Conservation (phyloP, 2,888 invertebrate species). For the Phortica okadai region DNA sequence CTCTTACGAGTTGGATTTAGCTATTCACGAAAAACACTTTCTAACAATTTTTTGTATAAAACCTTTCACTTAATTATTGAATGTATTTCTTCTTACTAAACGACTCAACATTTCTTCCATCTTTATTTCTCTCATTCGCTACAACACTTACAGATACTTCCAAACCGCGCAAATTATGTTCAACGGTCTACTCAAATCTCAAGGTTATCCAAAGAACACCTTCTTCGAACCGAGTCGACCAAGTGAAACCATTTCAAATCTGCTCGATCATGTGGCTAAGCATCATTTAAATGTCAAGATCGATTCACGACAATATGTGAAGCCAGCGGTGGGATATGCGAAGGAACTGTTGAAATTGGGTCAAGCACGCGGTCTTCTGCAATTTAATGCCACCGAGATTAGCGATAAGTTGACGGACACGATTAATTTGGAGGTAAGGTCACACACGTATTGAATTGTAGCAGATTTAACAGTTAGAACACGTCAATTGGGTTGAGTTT, state of each 20-base stretch:
- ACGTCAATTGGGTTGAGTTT: conserved; percentile 37
- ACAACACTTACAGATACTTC: conserved; percentile 79
- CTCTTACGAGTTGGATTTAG: neutral
- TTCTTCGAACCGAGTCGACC: conserved; percentile 84
- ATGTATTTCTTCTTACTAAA: conserved; percentile 4
- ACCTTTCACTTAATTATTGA: conserved; percentile 58
- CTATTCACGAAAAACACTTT: conserved; percentile 20
- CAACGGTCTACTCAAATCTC: conserved; percentile 85
- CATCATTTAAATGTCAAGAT: conserved; percentile 84
- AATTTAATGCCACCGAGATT: conserved; percentile 83
- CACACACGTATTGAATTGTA: conserved; percentile 37
- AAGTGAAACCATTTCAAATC: conserved; percentile 83
- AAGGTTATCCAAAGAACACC: conserved; percentile 84
- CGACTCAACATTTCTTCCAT: conserved; percentile 32
- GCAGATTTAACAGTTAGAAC: conserved; percentile 32
- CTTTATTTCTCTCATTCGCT: conserved; percentile 13
- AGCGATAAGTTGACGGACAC: conserved; percentile 87
- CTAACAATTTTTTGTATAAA: conserved; percentile 22
- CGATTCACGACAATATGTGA: conserved; percentile 85
- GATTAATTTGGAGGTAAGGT: conserved; percentile 83
- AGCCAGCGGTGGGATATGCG: conserved; percentile 84
- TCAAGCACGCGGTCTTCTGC: conserved; percentile 82
- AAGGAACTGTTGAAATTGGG: conserved; percentile 85
- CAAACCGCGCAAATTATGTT: conserved; percentile 83
- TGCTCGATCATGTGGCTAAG: conserved; percentile 83